phyloP scores from a whole-genome alignment of 1,140 invertebrate species.

The Zaprionus taronus region DNA sequence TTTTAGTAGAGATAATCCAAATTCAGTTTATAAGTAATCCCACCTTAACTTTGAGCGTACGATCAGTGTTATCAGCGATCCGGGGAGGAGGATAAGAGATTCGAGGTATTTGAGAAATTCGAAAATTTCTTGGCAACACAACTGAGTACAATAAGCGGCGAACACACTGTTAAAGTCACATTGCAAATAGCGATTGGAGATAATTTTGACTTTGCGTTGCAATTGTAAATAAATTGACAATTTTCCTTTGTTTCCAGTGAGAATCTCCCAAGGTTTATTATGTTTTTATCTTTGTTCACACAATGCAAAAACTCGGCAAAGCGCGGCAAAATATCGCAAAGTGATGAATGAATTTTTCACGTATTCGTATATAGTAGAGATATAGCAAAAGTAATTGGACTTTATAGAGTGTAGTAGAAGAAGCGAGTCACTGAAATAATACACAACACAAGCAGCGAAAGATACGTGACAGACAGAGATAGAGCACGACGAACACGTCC shows the following conservation, averaged over 20 bases:
- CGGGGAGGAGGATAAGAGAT: background rate
- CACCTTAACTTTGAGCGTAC: constrained; percentile 6
- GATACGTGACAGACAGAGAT: constrained; percentile 56
- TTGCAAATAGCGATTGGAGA: constrained; percentile 56
- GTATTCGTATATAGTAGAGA: background rate
- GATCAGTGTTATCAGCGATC: constrained; percentile 9
- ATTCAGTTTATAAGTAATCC: constrained; percentile 25
- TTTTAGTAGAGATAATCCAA: constrained; percentile 53
- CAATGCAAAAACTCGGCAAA: constrained; percentile 40
- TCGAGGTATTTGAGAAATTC: constrained; percentile 9
- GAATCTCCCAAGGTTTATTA: constrained; percentile 53
- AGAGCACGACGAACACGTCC: constrained; percentile 58
- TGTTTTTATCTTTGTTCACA: constrained; percentile 9
- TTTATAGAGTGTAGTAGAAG: constrained; percentile 32
- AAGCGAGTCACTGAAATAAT: constrained; percentile 46
- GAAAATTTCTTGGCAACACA: constrained; percentile 47
- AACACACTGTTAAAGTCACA: constrained; percentile 71
- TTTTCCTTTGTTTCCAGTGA: constrained; percentile 56
- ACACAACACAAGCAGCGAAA: constrained; percentile 72
- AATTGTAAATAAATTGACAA: constrained; percentile 50
- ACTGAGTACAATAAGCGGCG: constrained; percentile 35
- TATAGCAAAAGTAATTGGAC: background rate
- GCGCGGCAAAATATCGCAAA: constrained; percentile 54
- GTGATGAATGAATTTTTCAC: constrained; percentile 48
- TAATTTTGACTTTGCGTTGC: constrained; percentile 2